Conservation (phyloP, 2,888 invertebrate species). For the Nomada ruficornis region DNA sequence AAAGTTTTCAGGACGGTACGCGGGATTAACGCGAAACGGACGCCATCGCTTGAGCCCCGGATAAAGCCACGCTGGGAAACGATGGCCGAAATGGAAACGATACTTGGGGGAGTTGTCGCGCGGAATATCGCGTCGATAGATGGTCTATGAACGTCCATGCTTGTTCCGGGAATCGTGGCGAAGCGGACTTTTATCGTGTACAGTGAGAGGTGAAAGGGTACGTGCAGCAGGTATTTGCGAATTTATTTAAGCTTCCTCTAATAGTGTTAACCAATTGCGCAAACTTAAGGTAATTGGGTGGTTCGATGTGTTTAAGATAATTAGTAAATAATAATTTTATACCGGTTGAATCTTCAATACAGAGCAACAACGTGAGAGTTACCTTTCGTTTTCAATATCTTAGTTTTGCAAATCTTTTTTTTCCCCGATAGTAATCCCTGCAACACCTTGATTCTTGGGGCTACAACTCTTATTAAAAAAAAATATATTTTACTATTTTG, state of each 20-base stretch:
- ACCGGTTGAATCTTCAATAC: too few species aligned
- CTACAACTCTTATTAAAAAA: too few species aligned
- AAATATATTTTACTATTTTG: too few species aligned
- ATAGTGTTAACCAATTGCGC: too few species aligned
- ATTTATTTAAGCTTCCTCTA: background rate
- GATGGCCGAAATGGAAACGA: conserved; percentile 16
- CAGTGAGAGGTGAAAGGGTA: background rate
- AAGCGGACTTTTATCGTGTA: background rate
- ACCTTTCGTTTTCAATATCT: background rate
- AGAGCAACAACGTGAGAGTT: too few species aligned
- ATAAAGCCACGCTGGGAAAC: background rate
- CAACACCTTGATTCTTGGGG: too few species aligned
- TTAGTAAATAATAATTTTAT: too few species aligned
- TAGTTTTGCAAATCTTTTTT: background rate
- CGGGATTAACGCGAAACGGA: conserved; percentile 49
- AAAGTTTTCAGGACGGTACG: conserved; percentile 23
- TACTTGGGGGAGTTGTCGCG: conserved; percentile 3
- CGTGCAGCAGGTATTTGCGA: background rate
- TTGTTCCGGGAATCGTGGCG: background rate
- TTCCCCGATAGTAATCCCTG: too few species aligned
- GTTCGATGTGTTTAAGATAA: too few species aligned
- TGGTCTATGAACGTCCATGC: background rate
- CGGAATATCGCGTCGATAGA: conserved; percentile 4
- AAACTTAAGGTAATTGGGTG: too few species aligned
- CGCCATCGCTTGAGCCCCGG: conserved; percentile 23